Conservation (phyloP, 1,140 invertebrate genomes). For the Aphaenogaster rudis region DNA sequence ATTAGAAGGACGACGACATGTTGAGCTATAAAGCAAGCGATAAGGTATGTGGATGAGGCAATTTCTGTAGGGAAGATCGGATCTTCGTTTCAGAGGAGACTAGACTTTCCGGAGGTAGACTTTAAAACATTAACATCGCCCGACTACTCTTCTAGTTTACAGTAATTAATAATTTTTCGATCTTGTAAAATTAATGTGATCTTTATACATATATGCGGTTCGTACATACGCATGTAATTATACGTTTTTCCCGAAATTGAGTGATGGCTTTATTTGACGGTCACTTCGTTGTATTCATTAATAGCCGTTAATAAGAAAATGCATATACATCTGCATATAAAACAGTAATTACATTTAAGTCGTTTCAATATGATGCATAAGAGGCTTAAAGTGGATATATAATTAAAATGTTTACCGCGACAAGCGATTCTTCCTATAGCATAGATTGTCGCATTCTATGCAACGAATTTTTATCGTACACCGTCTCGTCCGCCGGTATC, state of each 20-base stretch:
- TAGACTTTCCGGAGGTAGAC: background rate
- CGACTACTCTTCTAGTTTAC: background rate
- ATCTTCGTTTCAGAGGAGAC: constrained; percentile 6
- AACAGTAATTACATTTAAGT: constrained; percentile 29
- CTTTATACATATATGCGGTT: background rate
- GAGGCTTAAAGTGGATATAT: background rate
- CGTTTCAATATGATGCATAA: no score
- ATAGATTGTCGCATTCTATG: constrained; percentile 2
- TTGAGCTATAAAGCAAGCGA: constrained; percentile 62
- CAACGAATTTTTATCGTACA: constrained; percentile 15
- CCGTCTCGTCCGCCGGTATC: constrained; percentile 15
- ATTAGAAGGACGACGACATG: constrained; percentile 31
- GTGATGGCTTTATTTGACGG: background rate
- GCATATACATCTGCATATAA: background rate
- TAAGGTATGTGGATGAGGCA: constrained; percentile 51
- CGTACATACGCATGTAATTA: background rate
- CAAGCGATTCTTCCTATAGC: background rate
- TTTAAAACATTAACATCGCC: background rate
- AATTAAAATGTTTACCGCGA: constrained; percentile 15
- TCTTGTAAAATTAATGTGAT: background rate
- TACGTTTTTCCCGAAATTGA: background rate
- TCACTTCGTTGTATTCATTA: constrained; percentile 1
- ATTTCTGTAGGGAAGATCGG: constrained; percentile 18
- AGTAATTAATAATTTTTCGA: constrained; percentile 1
- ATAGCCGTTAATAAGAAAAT: background rate